Base-by-base conservation (phyloP, 2,797 vertebrate species). In the Spheniscus humboldti region DNA sequence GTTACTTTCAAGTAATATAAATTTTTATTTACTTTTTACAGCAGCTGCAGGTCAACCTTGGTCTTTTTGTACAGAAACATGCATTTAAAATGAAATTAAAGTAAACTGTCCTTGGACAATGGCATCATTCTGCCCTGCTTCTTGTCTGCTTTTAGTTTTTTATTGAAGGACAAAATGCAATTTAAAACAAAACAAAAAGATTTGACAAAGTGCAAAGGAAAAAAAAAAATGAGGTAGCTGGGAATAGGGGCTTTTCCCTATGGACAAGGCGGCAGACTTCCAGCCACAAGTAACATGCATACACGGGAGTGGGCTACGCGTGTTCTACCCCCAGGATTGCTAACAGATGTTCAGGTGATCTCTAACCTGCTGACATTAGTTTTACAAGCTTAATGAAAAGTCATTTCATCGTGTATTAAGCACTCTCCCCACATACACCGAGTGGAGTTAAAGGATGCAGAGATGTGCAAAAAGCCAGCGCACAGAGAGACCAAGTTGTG, bases 1-100 rank as follows among this genome's bases (percentile, higher is more conserved):
- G 94, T 79, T 88, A 93, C 85, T 96, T 97, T 98, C 97, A 97
- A 98, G 97, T 97, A 94, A 94, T 62, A 80, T 13, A 52, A n/a
- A n/a, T 78, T 77, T 83, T 78, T 93, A 86, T 92, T 97, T 95
- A 94, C 75, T 94, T 90, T 94, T 74, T 63, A 91, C 81, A 96
- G 97, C 96, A 97, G 97, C 94, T 96, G 87, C 89, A 94, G 95
- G 92, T 97, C 97, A 97, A 85, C 94, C 87, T 96, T 90, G 87
- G 94, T 94, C 92, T 96, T 96, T 96, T 84, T 88, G 95, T 97
- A 85, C 96, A 97, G 95, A 97, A 95, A 94, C 94, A 94, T 60
- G 81, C 89, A 94, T 93, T 97, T 90, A 41, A 90, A 80, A 89
- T 79, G 48, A 92, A 96, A 92, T 95, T 73, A 73, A 91, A 96